Conservation (phyloP, 2,888 invertebrate genomes). For the Adelphocoris suturalis region DNA sequence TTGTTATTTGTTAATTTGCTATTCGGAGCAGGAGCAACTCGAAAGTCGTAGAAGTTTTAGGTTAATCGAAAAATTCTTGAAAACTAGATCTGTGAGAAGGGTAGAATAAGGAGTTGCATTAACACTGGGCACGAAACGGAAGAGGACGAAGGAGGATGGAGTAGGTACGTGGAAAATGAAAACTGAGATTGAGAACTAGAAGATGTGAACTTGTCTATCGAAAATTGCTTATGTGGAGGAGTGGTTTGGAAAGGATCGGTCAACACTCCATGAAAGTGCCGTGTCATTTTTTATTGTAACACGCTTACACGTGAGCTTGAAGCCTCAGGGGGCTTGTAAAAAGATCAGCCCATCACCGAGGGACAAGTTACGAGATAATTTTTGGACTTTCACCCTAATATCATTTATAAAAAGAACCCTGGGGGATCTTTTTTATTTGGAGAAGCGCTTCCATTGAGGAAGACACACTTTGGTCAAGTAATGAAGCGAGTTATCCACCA, state of each 20-base stretch:
- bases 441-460: constrained; percentile 27
- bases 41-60: no score
- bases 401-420: constrained; percentile 46
- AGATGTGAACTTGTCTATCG: no score
- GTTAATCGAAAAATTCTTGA: no score
- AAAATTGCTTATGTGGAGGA: no score
- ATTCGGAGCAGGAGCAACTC: no score
- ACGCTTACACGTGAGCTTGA: constrained; percentile 16
- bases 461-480: constrained; percentile 66
- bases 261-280: constrained; percentile 15
- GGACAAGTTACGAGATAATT: constrained; percentile 9
- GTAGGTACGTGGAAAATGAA: no score
- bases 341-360: constrained; percentile 26
- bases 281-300: constrained; percentile 16
- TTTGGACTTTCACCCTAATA: constrained; percentile 41
- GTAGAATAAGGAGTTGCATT: no score
- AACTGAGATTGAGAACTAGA: no score
- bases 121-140: no score
- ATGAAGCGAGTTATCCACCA: constrained; percentile 58
- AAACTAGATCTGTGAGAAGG: no score
- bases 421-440: constrained; percentile 5
- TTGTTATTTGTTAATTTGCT: no score
- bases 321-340: constrained; percentile 14
- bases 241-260: not conserved
- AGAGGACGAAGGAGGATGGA: no score